These are phyloP conservation scores for Idaea dimidiata DNA, from an alignment of 2,888 invertebrate species.

Conservation along the genomic window DNA sequence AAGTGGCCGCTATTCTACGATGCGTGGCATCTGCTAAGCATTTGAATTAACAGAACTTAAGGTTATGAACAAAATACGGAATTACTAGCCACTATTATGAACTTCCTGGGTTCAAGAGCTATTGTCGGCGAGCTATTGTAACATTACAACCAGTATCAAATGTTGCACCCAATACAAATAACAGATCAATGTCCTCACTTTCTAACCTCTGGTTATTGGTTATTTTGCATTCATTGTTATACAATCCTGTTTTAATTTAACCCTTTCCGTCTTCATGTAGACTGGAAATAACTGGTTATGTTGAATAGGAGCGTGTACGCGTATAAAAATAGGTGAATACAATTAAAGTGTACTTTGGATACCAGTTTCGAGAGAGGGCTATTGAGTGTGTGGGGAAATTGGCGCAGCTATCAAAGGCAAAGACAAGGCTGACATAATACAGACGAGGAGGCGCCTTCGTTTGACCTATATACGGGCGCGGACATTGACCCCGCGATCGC, in stretches of 20 bases:
- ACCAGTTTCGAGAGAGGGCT: conserved; percentile 50
- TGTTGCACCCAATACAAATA: conserved; percentile 38
- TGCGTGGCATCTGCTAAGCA: conserved; percentile 66
- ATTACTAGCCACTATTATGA: conserved; percentile 25
- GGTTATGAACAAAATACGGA: conserved; percentile 40
- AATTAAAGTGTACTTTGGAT: conserved; percentile 29
- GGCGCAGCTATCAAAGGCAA: conserved; percentile 38
- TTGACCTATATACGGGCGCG: conserved; percentile 74
- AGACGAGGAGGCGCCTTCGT: conserved; percentile 72
- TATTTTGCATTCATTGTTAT: conserved; percentile 44
- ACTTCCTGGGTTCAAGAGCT: conserved; percentile 41
- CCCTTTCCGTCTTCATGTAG: conserved; percentile 54
- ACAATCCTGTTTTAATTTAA: conserved; percentile 46
- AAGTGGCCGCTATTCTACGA: conserved; percentile 62
- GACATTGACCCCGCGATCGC: conserved; percentile 62
- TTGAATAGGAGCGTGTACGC: conserved; percentile 21
- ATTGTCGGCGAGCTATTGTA: conserved; percentile 38
- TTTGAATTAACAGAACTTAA: conserved; percentile 56
- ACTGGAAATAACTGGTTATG: conserved; percentile 55
- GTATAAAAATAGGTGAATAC: conserved; percentile 2
- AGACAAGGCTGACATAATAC: conserved; percentile 62
- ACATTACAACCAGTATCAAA: conserved; percentile 42
- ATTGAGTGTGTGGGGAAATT: conserved; percentile 47
- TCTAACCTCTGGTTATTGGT: conserved; percentile 40
- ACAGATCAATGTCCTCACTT: conserved; percentile 44